These are phyloP conservation scores for Sylvilagus floridanus DNA, from an alignment of 2,797 vertebrate species.

Conservation along the genomic window DNA sequence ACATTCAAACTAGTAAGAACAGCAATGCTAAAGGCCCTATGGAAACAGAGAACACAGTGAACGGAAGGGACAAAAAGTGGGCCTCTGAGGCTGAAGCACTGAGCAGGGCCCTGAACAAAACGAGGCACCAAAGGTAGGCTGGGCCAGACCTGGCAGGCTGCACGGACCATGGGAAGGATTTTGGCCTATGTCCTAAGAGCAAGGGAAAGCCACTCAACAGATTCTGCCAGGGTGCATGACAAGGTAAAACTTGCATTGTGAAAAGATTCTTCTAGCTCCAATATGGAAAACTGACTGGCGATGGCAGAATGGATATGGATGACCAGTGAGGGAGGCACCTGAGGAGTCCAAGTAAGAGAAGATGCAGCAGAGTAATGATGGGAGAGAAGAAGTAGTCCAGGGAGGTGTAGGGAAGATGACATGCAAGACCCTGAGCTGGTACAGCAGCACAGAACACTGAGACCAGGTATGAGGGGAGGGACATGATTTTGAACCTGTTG, in stretches of 20 bases:
- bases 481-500: background rate
- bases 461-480: background rate
- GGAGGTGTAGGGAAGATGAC: background rate
- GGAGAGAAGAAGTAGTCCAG: fast-evolving
- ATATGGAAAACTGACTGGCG: background rate
- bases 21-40: background rate
- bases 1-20: background rate
- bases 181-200: background rate
- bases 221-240: background rate
- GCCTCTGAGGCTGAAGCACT: background rate
- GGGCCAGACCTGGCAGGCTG: background rate
- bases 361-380: background rate
- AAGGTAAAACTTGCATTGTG: background rate
- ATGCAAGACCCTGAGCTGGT: background rate
- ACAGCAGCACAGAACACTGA: background rate
- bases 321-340: background rate
- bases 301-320: background rate
- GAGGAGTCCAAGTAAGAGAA: background rate
- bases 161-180: background rate
- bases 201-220: background rate
- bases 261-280: background rate
- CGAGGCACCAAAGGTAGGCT: background rate
- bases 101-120: background rate
- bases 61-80: background rate
- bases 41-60: background rate